phyloP scores from a whole-genome alignment of 2,888 invertebrate species.

The Hypolimnas misippus region DNA sequence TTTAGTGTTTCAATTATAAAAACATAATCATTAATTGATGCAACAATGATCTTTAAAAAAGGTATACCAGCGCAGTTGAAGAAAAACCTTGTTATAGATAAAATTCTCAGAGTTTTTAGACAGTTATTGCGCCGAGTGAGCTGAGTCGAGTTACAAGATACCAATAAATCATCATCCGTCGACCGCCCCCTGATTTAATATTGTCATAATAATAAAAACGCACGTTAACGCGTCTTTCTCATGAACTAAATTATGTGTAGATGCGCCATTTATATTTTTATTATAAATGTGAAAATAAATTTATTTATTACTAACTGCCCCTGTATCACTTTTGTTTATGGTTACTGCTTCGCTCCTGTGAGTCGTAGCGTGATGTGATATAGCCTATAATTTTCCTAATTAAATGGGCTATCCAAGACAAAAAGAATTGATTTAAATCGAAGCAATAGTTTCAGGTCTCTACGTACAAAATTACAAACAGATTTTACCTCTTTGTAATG shows the following conservation, averaged over 20 bases:
- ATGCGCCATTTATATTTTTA: no score
- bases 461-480: no score
- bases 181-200: slow-evolving; percentile 75
- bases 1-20: not conserved
- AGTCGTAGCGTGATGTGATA: no score
- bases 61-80: not conserved
- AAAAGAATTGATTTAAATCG: no score
- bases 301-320: no score
- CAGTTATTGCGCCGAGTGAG: slow-evolving; percentile 30
- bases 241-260: slow-evolving; percentile 39
- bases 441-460: no score
- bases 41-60: not conserved
- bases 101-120: slow-evolving; percentile 7
- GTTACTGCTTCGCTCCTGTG: no score
- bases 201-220: slow-evolving; percentile 77
- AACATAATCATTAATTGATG: not conserved
- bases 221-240: slow-evolving; percentile 58
- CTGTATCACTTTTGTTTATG: no score
- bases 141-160: slow-evolving; percentile 50
- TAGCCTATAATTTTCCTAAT: no score
- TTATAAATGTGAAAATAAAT: no score
- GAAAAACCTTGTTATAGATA: slow-evolving; percentile 15
- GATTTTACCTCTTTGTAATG: no score
- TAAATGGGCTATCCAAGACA: no score
- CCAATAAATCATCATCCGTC: slow-evolving; percentile 70